Evolutionary conservation across 2,797 vertebrate genomes (phyloP), one percentile per base, ranked within the genome.

Genomic region (Anableps anableps): DNA sequence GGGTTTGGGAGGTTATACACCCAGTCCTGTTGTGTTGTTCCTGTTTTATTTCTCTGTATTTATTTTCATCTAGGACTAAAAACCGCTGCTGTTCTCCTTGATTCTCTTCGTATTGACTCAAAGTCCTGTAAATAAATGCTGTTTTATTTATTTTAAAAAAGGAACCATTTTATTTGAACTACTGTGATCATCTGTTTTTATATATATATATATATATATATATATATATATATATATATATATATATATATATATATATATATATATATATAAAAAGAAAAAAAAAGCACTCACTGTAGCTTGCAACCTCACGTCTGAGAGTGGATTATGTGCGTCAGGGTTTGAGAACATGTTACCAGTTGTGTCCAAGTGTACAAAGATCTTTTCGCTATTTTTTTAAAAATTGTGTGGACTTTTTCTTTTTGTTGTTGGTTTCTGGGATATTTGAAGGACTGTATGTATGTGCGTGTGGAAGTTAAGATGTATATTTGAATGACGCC

Each of bases 371-470:
- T 92, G 91, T 93, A 94, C 87, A 93, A 94, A 91, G 85, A 89
- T 90, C 88, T 93, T 94, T 87, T 92, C 86, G 84, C 90, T 94
- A 94, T 94, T 90, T 94, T 95, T 93, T 94, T 92, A 89, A 92
- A 89, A 92, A 88, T 74, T 84, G 88, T 91, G 88, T 89, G 85
- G 74, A 76, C 64, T 58, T 77, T 55, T 79, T 72, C 41, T 75
- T 75, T 41, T 86, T 75, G 82, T 89, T 81, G 81, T 91, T 91
- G 77, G 86, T 92, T 92, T 89, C 83, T 82, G 89, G 86, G 78
- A 87, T 86, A 88, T 90, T 87, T 90, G 91, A 70, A 80, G 81
- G 88, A 86, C 8, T 80, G 21, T 70, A 36, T 77, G 29, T 78
- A 74, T 79, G 75, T 82, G 80, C 41, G 81, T 11, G 84, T 60